Evolutionary conservation across 2,113 vertebrate genomes (phyloP).

Genomic region (Nicator chloris): DNA sequence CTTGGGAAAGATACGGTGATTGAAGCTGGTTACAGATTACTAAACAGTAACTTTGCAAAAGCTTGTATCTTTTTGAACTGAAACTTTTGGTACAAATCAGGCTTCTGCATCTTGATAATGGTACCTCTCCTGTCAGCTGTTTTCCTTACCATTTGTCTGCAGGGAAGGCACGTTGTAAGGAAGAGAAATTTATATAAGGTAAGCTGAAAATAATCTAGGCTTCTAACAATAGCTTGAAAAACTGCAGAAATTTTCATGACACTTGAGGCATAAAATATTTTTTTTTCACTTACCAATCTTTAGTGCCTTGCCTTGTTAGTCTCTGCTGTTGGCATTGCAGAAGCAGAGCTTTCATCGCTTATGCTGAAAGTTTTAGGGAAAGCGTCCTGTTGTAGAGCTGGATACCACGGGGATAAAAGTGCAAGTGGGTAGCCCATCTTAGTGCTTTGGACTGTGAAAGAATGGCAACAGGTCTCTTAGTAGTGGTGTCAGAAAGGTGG

Average conservation of each 20-base stretch:
- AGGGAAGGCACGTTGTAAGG: neutral
- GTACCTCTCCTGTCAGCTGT: neutral
- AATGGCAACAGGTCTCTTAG: neutral
- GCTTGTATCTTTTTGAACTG: neutral
- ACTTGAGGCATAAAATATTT: neutral
- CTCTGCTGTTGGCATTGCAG: neutral
- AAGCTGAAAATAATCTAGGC: neutral
- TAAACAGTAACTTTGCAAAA: neutral
- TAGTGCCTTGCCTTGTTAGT: neutral
- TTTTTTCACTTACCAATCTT: neutral
- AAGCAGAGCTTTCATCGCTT: neutral
- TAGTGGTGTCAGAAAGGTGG: neutral
- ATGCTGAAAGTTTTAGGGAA: neutral
- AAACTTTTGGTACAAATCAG: neutral
- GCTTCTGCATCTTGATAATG: neutral
- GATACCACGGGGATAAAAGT: neutral
- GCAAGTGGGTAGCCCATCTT: neutral
- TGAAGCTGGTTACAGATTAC: neutral
- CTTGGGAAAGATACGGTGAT: neutral
- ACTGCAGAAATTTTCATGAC: neutral
- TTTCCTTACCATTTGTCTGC: neutral
- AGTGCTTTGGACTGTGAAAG: neutral
- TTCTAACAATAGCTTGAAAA: neutral
- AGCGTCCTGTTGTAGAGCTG: neutral
- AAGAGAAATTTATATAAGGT: neutral